Evolutionary conservation across 2,888 invertebrate genomes (phyloP), one percentile per base, ranked within the genome.

Genomic region (Metalampra italica): DNA sequence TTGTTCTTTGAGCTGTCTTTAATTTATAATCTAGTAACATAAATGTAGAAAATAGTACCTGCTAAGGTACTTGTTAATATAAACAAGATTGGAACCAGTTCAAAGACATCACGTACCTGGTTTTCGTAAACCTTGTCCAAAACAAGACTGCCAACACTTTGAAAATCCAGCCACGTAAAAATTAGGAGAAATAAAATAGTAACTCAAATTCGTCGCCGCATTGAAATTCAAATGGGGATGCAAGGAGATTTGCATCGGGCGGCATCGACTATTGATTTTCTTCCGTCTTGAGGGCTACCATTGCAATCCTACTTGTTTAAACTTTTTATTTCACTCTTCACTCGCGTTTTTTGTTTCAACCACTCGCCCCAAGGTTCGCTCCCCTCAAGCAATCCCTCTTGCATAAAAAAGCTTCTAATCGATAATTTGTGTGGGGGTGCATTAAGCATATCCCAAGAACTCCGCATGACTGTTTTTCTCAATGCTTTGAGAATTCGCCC

Each of bases 361-460:
- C 83, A 78, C 81, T 80, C 87, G 78, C 88, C 88, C 85, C 72
- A 73, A 67, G 77, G 76, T 67, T 62, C 66, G 67, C 77, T 77
- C 88, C 88, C 89, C 82, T 75, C 78, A 77, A 22, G 80, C 71
- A 81, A 65, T 82, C 88, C 86, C 89, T 89, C 89, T 89, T 89
- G 89, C 89, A 89, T 89, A 89, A 89, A 89, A 89, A 89, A 89
- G 89, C 87, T 85, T 83, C 88, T 89, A 89, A 89, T 89, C 89
- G 89, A 89, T 89, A 89, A 89, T 89, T 89, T 89, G 83, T 89
- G 86, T 89, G 89, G 89, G 86, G 88, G 89, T 88, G 89, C 89
- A 89, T 89, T 89, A 89, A 86, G 88, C 88, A 89, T 89, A 89
- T 86, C 86, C 87, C 71, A 72, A 78, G 79, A 80, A 75, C 75